Evolutionary conservation across 1,140 invertebrate genomes (phyloP), one percentile per base, ranked within the genome.

Genomic region (Orussus abietinus): DNA sequence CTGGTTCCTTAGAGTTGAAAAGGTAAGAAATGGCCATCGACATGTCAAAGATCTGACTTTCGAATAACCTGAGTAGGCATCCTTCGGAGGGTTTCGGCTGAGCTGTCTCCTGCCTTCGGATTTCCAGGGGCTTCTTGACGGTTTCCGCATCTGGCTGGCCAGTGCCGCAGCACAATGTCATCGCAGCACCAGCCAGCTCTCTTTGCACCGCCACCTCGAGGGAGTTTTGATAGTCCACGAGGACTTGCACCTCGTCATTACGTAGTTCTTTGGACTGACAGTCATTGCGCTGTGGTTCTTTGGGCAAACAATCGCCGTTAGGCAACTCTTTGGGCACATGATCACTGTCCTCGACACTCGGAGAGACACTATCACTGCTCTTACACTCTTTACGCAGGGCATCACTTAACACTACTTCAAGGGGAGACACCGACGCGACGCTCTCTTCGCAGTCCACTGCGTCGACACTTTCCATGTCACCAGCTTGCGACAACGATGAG

Each of bases 1-100:
- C 95, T 13, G 92, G 89, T 70, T 98, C 95, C 74, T 98, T 98
- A n/a, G 93, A 96, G 66, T 96, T 96, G 63, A 94, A 97, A 21
- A 99, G 75, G 80, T 99, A 98, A 62, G 90, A 90, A 60, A 98
- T 92, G 14, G 94, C 95, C 80, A 98, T 96, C 42, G 90, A 90
- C 82, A 97, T 96, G 66, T 97, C 91, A 69, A 98, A 99, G 39
- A 96, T 79, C 75, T 92, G 92, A 48, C 93, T 96, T 71, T 98
- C 93, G 62, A 99, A 96, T 53, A 98, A 78, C 52, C 95, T 76
- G 42, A 98, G 74, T 35, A 98, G 75, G 69, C 85, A 72, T 15
- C 67, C 69, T 20, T 72, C 69, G 14, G 63, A 58, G 1, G 71
- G 62, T 46, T 74, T 72, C 17, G 69, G 69, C 37, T 72, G 69